Percentiles rank a stretch among this genome's conserved stretches.
These are phyloP conservation scores for Tichodroma muraria DNA, from an alignment of 2,113 vertebrate genomes.

Conservation along the genomic window DNA sequence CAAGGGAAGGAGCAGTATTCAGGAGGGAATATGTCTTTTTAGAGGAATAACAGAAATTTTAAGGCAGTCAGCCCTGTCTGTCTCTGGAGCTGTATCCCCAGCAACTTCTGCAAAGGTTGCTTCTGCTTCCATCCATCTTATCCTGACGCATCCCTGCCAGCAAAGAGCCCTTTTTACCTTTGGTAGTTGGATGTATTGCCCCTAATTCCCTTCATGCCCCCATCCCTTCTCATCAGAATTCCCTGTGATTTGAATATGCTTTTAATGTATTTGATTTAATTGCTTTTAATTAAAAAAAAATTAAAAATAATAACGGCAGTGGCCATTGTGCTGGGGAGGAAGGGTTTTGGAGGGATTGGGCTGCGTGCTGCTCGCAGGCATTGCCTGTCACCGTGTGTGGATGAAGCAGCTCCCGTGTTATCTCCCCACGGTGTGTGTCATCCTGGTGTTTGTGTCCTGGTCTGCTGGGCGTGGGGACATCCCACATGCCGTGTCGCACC, in stretches of 20 bases:
- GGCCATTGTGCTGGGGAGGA: neutral
- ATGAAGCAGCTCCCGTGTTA: neutral
- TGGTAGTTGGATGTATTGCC: neutral
- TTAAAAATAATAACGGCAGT: neutral
- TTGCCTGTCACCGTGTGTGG: accelerated
- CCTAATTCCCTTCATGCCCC: neutral
- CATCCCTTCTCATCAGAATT: neutral
- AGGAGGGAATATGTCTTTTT: neutral
- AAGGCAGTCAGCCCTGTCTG: neutral
- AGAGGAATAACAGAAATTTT: neutral
- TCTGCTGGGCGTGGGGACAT: neutral
- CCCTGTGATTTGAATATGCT: neutral
- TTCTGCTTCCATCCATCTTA: neutral
- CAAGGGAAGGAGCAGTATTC: neutral
- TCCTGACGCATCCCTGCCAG: neutral
- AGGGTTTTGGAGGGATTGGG: neutral
- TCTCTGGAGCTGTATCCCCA: neutral
- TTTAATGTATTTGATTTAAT: neutral
- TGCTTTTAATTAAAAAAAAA: neutral
- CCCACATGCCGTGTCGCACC: neutral
- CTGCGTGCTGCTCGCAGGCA: neutral
- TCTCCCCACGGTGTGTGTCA: accelerated
- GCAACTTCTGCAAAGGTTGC: neutral
- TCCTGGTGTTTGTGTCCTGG: neutral
- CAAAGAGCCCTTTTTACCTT: neutral